Base-by-base conservation (phyloP, 2,797 vertebrate genomes). In the Sebastes ruberrimus region DNA sequence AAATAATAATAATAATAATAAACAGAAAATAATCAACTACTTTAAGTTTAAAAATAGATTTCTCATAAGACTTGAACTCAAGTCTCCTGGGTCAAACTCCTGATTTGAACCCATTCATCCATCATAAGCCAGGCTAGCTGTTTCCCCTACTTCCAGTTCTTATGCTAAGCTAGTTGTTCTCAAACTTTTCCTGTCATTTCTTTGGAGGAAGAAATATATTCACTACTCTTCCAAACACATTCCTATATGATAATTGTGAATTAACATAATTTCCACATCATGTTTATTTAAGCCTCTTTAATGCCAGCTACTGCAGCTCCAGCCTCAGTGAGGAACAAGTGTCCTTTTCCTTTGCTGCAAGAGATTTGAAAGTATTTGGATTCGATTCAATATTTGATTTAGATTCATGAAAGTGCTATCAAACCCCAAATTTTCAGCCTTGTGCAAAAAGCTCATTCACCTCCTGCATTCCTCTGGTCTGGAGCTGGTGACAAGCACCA, bases 401-500 rank as follows among this genome's bases (percentile, higher is more conserved):
- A 18, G 53, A 71, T 32, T 77, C 18, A 71, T 82, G 75, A 62
- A 68, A 57, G 5, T 22, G 13, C 32, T 59, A 20, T 80, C 53
- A 84, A 60, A 75, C 46, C 32, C 30, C 32, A 67, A 46, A 76
- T 56, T 55, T n/a, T 75, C 69, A 78, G 72, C n/a, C 4, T 81
- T 49, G 27, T 72, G 66, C 66, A 73, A 73, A 68, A 64, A 66
- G 10, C 32, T 78, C 61, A 78, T 87, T 87, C 78, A 90, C 89
- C 89, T 86, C 64, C 71, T 78, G 71, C 35, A 10, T 76, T 86
- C 56, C 64, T 78, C 57, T 69, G 78, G 20, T 89, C 87, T 75
- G 76, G 59, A 62, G 68, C 77, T 78, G 76, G 68, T 28, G 74
- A 78, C 38, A 42, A 57, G 56, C 52, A 7, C 66, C 35, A 14